A percentile compares a stretch with the other conserved stretches of the same genome.
Evolutionary conservation across 2,888 invertebrate genomes (phyloP).

Genomic region (Diaprepes abbreviatus): DNA sequence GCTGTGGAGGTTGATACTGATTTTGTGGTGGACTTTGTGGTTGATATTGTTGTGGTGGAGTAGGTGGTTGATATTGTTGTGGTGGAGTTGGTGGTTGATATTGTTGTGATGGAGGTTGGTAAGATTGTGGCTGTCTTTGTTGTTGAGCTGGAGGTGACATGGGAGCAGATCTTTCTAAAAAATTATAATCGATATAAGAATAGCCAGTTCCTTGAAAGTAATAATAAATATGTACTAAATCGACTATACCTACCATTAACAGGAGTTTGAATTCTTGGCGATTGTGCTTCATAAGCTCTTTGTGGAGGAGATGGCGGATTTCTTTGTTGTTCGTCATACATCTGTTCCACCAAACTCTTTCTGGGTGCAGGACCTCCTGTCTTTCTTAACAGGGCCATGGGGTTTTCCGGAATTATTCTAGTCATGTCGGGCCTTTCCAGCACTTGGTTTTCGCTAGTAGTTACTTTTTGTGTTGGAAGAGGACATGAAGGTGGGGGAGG

Average conservation of each 20-base stretch:
- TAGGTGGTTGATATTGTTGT: slow-evolving; percentile 43
- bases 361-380: slow-evolving; percentile 73
- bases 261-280: slow-evolving; percentile 65
- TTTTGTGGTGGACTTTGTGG: slow-evolving; percentile 29
- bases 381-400: slow-evolving; percentile 78
- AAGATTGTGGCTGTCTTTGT: slow-evolving; percentile 27
- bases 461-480: slow-evolving; percentile 69
- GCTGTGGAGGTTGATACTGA: slow-evolving; percentile 48
- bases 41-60: slow-evolving; percentile 42
- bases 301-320: slow-evolving; percentile 47
- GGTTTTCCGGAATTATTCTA: slow-evolving; percentile 76
- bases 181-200: no score
- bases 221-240: background rate
- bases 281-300: slow-evolving; percentile 32
- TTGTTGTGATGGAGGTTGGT: slow-evolving; percentile 41
- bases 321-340: slow-evolving; percentile 53
- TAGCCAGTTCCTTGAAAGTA: background rate
- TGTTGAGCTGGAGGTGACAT: slow-evolving; percentile 55
- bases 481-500: slow-evolving; percentile 73
- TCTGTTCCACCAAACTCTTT: slow-evolving; percentile 60
- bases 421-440: slow-evolving; percentile 80
- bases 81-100: slow-evolving; percentile 40
- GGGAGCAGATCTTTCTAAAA: slow-evolving; percentile 49
- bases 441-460: slow-evolving; percentile 67
- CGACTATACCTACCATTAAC: slow-evolving; percentile 6